Base-by-base conservation (phyloP, 2,113 vertebrate species). In the Pelecanus crispus region DNA sequence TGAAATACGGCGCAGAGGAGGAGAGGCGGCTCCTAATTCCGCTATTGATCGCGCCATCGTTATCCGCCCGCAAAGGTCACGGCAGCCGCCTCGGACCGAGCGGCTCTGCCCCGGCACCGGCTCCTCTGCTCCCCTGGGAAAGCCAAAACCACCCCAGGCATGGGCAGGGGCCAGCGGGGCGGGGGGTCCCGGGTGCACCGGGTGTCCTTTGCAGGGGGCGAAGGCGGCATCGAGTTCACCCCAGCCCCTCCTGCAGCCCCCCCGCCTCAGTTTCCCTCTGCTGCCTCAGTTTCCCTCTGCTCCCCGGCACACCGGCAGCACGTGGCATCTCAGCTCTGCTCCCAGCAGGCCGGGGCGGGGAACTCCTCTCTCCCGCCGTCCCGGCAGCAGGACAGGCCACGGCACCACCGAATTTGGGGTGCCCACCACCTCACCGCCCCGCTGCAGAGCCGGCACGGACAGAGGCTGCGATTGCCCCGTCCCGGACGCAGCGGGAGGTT, bases 401-500 rank as follows among this genome's bases (percentile, higher is more conserved):
- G 34, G 59, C 55, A 56, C 4, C 71, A 25, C 36, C 79, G 67
- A 56, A 78, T 1, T 6, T 2, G 1, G 28, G 53, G 72, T 42
- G 18, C 5, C 28, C 56, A 7, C 16, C 70, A 3, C 12, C n/a
- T 26, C 75, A 4, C 25, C 3, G 3, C 42, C 65, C 26, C 40
- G 8, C 34, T 3, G 1, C 17, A 1, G 45, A 22, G 31, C 55
- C 1, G 0, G n/a, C 45, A 40, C 0, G 1, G 67, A 5, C 0
- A 0, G n/a, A 12, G 44, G 61, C 74, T 21, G 44, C 3, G 1
- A 6, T 5, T 25, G 14, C 34, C 65, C 4, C 0, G 19, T 17
- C 44, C 67, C 0, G 5, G 21, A 15, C 13, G 49, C 20, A 1
- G 11, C 0, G 4, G 52, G 17, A 73, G 40, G 25, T 18, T 8